A percentile compares a stretch with the other conserved stretches of the same genome.
Evolutionary conservation across 2,888 invertebrate genomes (phyloP).

Genomic region (Artemia sp.): DNA sequence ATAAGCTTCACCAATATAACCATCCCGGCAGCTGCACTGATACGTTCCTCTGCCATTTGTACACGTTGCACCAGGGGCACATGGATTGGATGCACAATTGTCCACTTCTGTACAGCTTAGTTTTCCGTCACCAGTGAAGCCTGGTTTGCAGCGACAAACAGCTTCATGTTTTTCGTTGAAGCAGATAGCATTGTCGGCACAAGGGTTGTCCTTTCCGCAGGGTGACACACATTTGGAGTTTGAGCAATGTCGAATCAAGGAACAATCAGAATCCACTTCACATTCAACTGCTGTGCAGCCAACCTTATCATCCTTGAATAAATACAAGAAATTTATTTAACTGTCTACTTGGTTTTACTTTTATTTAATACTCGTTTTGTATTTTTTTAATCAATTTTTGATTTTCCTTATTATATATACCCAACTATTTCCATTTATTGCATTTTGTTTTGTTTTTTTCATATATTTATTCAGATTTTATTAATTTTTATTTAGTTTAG

Average conservation of each 20-base stretch:
- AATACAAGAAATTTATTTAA: too few relatives aligned
- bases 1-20: slow-evolving; percentile 67
- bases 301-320: slow-evolving; percentile 45
- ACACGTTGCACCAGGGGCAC: slow-evolving; percentile 52
- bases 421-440: too few relatives aligned
- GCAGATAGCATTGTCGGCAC: slow-evolving; percentile 64
- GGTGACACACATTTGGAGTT: slow-evolving; percentile 67
- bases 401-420: too few relatives aligned
- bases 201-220: slow-evolving; percentile 62
- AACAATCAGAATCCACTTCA: slow-evolving; percentile 52
- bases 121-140: slow-evolving; percentile 45
- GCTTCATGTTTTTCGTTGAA: slow-evolving; percentile 51
- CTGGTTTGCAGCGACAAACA: slow-evolving; percentile 53
- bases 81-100: slow-evolving; percentile 59
- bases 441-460: too few relatives aligned
- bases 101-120: slow-evolving; percentile 59
- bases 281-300: slow-evolving; percentile 69
- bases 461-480: too few relatives aligned
- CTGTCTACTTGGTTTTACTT: too few relatives aligned
- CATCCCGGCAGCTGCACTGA: slow-evolving; percentile 57
- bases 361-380: too few relatives aligned
- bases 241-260: slow-evolving; percentile 65
- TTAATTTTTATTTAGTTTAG: too few relatives aligned
- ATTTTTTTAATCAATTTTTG: too few relatives aligned
- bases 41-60: slow-evolving; percentile 46